phyloP scores from a whole-genome alignment of 2,888 invertebrate species.

The Plemyria rubiginata region DNA sequence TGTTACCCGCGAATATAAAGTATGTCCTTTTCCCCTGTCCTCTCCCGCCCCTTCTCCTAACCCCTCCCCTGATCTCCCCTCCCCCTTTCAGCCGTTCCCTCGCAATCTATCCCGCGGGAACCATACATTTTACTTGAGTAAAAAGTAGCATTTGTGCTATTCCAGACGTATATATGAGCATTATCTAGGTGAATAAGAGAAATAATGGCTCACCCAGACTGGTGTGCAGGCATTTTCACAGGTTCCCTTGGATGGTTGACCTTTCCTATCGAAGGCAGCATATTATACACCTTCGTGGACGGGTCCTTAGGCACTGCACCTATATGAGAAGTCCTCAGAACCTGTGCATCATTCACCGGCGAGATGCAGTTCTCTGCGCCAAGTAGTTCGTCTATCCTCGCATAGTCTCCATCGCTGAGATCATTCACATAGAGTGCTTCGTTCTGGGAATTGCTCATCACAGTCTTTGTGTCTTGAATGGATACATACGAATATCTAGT shows the following conservation, averaged over 20 bases:
- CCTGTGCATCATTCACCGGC: constrained; percentile 65
- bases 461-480: constrained; percentile 75
- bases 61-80: no score
- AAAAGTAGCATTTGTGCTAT: no score
- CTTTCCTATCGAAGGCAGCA: constrained; percentile 76
- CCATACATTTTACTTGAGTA: no score
- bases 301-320: constrained; percentile 60
- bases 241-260: constrained; percentile 70
- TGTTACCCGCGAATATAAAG: no score
- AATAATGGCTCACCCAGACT: constrained; percentile 62
- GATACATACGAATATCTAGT: constrained; percentile 79
- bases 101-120: no score
- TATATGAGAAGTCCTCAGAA: constrained; percentile 75
- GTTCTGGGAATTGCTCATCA: constrained; percentile 80
- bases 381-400: constrained; percentile 75
- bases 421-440: constrained; percentile 76
- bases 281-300: constrained; percentile 65
- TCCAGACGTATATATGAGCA: no score
- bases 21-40: no score
- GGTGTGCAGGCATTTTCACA: constrained; percentile 69
- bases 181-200: background rate
- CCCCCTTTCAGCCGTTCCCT: no score
- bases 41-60: no score
- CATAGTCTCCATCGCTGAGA: constrained; percentile 75
- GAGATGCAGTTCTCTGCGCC: constrained; percentile 78